Conservation (phyloP, 2,888 invertebrate genomes). For the Pammene fasciana region DNA sequence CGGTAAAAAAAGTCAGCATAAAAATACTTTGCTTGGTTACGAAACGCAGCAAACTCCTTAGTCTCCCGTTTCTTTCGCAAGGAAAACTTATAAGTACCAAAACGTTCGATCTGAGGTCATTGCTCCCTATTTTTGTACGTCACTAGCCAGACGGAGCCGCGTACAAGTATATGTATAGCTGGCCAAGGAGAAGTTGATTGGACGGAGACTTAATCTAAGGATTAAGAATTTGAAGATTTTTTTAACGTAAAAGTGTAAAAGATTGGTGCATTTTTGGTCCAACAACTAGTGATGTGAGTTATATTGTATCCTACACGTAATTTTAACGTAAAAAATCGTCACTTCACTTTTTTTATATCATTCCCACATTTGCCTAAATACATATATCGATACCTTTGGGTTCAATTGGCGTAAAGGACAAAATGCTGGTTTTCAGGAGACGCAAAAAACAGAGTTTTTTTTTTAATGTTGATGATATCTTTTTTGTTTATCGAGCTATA, state of each 20-base stretch:
- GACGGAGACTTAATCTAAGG: neutral
- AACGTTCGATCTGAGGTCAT: constrained; percentile 37
- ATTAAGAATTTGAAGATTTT: neutral
- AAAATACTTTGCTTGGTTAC: neutral
- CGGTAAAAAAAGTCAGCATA: neutral
- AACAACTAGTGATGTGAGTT: too few species aligned
- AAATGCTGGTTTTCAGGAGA: too few species aligned
- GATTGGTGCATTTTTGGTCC: neutral
- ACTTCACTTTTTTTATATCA: too few species aligned
- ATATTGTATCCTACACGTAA: too few species aligned
- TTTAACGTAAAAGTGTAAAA: neutral
- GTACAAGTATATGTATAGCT: constrained; percentile 29
- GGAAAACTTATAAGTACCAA: constrained; percentile 39
- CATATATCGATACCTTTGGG: too few species aligned
- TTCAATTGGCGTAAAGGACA: too few species aligned
- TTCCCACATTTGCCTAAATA: too few species aligned
- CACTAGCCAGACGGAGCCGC: constrained; percentile 36
- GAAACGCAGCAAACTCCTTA: neutral
- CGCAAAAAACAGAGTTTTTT: too few species aligned
- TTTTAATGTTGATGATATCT: too few species aligned
- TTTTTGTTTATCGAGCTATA: too few species aligned
- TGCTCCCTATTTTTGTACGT: constrained; percentile 40
- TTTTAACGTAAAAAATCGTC: too few species aligned
- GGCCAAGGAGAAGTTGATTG: constrained; percentile 28
- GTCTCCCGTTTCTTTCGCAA: neutral